Percentiles rank a stretch among this genome's conserved stretches.
Conservation (phyloP, 2,797 vertebrate genomes). For the Hozukius guyotensis region DNA sequence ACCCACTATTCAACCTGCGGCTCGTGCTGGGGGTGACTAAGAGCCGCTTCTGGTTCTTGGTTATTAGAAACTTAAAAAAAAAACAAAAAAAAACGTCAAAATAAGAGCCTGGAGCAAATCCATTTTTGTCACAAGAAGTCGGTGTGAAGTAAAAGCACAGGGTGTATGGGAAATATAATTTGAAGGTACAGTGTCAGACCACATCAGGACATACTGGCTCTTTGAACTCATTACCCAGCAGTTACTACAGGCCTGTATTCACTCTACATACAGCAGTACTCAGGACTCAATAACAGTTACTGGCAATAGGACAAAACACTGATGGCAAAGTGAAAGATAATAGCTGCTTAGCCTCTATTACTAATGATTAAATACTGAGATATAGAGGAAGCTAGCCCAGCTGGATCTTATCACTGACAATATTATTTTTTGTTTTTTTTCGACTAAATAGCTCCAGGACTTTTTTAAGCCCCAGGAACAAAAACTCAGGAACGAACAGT, state of each 20-base stretch:
- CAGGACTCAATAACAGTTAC: background rate
- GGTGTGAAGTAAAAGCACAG: background rate
- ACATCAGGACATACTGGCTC: conserved; percentile 10
- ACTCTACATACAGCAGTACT: conserved; percentile 6
- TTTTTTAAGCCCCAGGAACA: background rate
- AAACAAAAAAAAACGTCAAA: background rate
- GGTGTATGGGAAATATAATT: conserved; percentile 5
- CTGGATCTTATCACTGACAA: background rate
- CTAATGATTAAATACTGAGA: conserved; percentile 21
- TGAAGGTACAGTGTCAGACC: conserved; percentile 17
- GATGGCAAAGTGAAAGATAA: background rate
- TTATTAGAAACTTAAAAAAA: background rate
- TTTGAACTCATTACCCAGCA: conserved; percentile 29
- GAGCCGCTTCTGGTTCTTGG: background rate
- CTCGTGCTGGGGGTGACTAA: background rate
- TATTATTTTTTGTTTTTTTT: background rate
- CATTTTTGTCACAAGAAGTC: conserved; percentile 12
- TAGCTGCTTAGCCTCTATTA: background rate
- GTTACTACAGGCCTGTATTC: background rate
- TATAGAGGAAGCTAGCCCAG: background rate
- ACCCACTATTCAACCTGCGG: conserved; percentile 59
- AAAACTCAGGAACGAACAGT: background rate
- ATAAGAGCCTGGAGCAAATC: background rate
- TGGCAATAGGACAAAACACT: conserved; percentile 1
- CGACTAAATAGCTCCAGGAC: background rate